These are phyloP conservation scores for Stenodema calcarata DNA, from an alignment of 2,888 invertebrate genomes.

Conservation along the genomic window DNA sequence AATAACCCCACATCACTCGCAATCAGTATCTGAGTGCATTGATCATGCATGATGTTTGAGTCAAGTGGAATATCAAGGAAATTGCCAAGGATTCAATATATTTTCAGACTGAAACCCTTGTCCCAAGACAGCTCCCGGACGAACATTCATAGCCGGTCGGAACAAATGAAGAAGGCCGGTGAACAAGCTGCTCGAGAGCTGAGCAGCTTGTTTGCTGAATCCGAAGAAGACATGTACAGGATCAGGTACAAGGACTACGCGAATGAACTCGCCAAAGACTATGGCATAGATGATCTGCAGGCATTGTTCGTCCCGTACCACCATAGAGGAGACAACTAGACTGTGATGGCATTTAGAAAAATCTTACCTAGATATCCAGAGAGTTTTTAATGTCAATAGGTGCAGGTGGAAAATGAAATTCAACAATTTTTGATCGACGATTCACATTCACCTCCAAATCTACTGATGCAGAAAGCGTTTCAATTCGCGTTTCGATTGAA, in stretches of 20 bases:
- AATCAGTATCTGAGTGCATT: too few relatives aligned
- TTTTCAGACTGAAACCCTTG: not conserved
- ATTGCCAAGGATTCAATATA: not conserved
- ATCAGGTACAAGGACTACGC: not conserved
- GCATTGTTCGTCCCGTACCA: not conserved
- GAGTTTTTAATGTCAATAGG: too few relatives aligned
- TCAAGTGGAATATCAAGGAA: too few relatives aligned
- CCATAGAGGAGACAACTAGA: not conserved
- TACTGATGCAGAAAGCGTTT: too few relatives aligned
- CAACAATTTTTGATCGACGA: too few relatives aligned
- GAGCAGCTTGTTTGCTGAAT: not conserved
- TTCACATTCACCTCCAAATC: too few relatives aligned
- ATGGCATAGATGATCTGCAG: constrained; percentile 1
- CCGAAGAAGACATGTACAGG: not conserved
- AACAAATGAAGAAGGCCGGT: not conserved
- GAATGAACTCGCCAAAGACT: not conserved
- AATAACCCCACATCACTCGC: too few relatives aligned
- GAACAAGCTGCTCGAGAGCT: not conserved
- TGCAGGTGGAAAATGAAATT: not conserved
- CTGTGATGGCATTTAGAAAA: not conserved
- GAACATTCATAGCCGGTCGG: not conserved
- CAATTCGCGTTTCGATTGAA: too few relatives aligned
- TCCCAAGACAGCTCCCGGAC: not conserved
- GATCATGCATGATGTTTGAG: too few relatives aligned
- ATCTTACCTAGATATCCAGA: too few relatives aligned